Evolutionary conservation across 2,888 invertebrate genomes (phyloP).

Genomic region (Mantis religiosa): DNA sequence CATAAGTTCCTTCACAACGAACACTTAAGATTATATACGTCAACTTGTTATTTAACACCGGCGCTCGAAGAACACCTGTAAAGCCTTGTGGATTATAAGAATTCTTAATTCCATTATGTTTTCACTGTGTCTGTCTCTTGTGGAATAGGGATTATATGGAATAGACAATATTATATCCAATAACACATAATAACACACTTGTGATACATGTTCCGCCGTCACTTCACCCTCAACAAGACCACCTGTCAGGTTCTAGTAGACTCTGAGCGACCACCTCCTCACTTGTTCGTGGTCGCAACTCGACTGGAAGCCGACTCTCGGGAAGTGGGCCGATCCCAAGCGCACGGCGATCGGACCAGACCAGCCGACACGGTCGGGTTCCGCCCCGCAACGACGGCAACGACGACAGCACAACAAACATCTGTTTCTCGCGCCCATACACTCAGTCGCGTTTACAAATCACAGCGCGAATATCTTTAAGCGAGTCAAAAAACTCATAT

Average conservation of each 20-base stretch:
- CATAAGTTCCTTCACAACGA: background rate
- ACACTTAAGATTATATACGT: background rate
- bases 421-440: background rate
- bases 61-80: background rate
- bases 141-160: background rate
- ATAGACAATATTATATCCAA: background rate
- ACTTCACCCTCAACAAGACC: background rate
- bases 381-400: background rate
- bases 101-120: constrained; percentile 11
- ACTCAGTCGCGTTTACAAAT: background rate
- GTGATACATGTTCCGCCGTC: background rate
- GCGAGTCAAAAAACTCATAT: background rate
- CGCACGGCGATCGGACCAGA: background rate
- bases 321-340: background rate
- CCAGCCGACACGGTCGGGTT: background rate
- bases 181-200: background rate
- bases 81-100: background rate
- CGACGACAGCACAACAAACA: background rate
- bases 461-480: background rate
- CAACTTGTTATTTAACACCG: background rate
- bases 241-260: background rate
- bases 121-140: background rate
- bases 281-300: background rate
- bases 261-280: background rate
- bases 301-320: background rate